Evolutionary conservation across 1,140 invertebrate species (phyloP).

Genomic region (Eurytemora carolleeae): DNA sequence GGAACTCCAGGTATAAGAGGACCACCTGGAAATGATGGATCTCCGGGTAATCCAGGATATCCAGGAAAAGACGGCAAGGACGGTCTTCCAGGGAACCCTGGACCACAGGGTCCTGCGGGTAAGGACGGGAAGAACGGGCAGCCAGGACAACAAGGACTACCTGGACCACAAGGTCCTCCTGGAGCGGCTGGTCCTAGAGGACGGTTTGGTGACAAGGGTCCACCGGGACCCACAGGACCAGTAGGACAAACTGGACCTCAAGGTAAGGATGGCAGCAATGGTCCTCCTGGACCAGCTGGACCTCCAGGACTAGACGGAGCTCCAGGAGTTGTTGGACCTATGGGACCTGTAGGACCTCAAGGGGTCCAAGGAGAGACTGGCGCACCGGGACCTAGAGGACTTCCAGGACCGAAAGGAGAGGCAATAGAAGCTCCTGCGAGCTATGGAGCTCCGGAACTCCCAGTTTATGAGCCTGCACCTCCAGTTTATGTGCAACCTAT

Average conservation of each 20-base stretch:
- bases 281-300: slow-evolving; percentile 10
- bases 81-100: slow-evolving; percentile 17
- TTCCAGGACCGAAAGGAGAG: slow-evolving; percentile 3
- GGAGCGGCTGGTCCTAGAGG: slow-evolving; percentile 10
- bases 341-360: slow-evolving; percentile 26
- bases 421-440: too few relatives aligned
- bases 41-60: slow-evolving; percentile 15
- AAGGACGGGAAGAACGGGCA: slow-evolving; percentile 18
- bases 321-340: slow-evolving; percentile 12
- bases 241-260: slow-evolving; percentile 15
- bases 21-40: slow-evolving; percentile 18
- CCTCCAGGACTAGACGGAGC: slow-evolving; percentile 11
- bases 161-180: slow-evolving; percentile 15
- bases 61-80: slow-evolving; percentile 19
- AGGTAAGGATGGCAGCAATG: slow-evolving; percentile 24
- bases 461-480: too few relatives aligned
- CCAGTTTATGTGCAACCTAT: too few relatives aligned
- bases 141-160: slow-evolving; percentile 17
- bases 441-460: too few relatives aligned
- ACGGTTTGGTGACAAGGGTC: slow-evolving; percentile 19
- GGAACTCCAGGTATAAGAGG: slow-evolving; percentile 25
- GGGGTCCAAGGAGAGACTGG: neutral
- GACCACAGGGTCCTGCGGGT: slow-evolving; percentile 16
- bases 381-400: neutral
- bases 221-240: slow-evolving; percentile 16